These are phyloP conservation scores for Lasiommata megera DNA, from an alignment of 2,888 invertebrate genomes.

Conservation along the genomic window DNA sequence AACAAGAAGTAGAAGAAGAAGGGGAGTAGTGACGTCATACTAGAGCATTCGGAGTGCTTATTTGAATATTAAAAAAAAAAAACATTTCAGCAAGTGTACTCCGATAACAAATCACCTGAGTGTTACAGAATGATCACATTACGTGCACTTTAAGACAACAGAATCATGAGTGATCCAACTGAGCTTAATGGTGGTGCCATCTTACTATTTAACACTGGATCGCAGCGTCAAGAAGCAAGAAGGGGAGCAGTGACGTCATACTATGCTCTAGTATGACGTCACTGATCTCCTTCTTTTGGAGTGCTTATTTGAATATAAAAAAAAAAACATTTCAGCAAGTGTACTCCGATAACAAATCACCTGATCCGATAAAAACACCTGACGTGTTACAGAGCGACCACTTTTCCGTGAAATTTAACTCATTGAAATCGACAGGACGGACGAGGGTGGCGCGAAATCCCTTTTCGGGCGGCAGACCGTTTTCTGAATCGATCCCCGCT, in stretches of 20 bases:
- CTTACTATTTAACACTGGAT: no score
- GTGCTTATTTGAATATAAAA: no score
- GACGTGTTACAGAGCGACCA: slow-evolving; percentile 60
- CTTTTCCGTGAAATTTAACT: slow-evolving; percentile 75
- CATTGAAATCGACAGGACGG: slow-evolving; percentile 49
- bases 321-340: background rate
- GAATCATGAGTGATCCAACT: no score
- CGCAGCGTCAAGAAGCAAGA: no score
- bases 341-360: slow-evolving; percentile 31
- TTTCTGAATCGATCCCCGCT: slow-evolving; percentile 43
- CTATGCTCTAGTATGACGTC: no score
- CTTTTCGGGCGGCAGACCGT: slow-evolving; percentile 61
- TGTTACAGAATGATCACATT: slow-evolving; percentile 62
- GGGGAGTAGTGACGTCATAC: no score
- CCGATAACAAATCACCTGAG: slow-evolving; percentile 33
- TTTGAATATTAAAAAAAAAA: background rate
- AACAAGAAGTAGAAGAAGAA: no score
- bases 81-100: slow-evolving; percentile 7
- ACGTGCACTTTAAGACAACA: slow-evolving; percentile 77
- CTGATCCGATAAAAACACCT: slow-evolving; percentile 42
- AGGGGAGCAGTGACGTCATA: no score
- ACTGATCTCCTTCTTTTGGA: no score
- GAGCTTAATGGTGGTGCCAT: no score
- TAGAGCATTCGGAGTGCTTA: background rate
- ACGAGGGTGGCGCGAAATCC: slow-evolving; percentile 64